Conservation (phyloP, 1,140 invertebrate species). For the Adoxophyes honmai region DNA sequence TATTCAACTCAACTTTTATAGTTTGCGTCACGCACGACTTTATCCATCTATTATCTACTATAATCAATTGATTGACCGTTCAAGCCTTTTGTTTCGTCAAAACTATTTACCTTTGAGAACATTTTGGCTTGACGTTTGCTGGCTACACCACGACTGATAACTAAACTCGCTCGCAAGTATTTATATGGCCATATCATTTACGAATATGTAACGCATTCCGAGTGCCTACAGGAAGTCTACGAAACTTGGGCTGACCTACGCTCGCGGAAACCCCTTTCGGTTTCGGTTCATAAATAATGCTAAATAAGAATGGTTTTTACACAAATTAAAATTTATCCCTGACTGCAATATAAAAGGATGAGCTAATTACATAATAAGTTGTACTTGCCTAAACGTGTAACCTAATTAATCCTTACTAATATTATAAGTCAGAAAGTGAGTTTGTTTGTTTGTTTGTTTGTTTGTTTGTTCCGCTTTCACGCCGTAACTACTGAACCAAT, state of each 20-base stretch:
- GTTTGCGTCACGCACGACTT: background rate
- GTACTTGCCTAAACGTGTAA: no score
- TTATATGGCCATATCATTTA: slow-evolving; percentile 3
- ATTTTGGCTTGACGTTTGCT: slow-evolving; percentile 3
- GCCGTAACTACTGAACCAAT: no score
- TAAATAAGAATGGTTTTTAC: background rate
- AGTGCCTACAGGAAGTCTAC: slow-evolving; percentile 3
- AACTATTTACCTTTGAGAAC: slow-evolving; percentile 5
- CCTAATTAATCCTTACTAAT: no score
- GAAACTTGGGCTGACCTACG: slow-evolving; percentile 3
- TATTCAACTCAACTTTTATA: no score
- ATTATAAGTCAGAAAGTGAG: no score
- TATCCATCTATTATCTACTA: background rate
- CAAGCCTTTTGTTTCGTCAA: background rate
- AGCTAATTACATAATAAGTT: no score
- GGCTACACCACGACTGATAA: slow-evolving; percentile 5
- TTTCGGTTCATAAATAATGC: slow-evolving; percentile 12
- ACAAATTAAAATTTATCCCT: no score
- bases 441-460: no score
- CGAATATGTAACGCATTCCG: slow-evolving; percentile 11
- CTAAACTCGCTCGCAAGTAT: background rate
- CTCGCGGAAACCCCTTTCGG: slow-evolving; percentile 11
- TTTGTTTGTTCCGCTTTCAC: no score
- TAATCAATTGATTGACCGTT: background rate
- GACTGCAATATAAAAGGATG: no score